Percentiles rank a stretch among this genome's conserved stretches.
Evolutionary conservation across 2,797 vertebrate genomes (phyloP).

Genomic region (Leptoclinus maculatus): DNA sequence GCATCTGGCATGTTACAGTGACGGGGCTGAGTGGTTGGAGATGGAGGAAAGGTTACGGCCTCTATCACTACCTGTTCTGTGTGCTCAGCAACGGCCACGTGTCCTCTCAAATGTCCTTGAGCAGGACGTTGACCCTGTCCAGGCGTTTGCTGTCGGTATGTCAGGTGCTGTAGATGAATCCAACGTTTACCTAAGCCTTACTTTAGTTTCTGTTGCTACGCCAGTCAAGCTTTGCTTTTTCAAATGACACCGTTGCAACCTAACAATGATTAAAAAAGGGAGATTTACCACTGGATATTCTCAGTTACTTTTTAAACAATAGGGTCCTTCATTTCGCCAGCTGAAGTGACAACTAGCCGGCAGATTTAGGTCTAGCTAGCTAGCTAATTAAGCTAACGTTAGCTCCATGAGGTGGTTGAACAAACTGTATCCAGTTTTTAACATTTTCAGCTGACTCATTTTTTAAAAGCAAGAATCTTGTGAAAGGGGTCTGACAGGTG

Average conservation of each 20-base stretch:
- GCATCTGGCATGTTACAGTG: slow-evolving; percentile 30
- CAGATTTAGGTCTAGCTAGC: neutral
- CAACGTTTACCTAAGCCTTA: neutral
- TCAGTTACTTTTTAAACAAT: neutral
- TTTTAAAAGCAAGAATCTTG: too few relatives aligned
- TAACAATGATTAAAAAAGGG: neutral
- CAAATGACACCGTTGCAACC: neutral
- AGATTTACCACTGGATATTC: neutral
- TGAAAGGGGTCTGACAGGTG: neutral
- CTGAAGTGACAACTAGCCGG: neutral
- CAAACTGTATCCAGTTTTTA: too few relatives aligned
- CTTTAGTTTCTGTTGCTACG: neutral
- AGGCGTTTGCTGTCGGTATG: neutral
- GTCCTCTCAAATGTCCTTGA: slow-evolving; percentile 41
- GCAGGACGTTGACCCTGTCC: slow-evolving; percentile 16
- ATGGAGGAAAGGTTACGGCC: slow-evolving; percentile 44
- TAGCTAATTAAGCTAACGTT: neutral
- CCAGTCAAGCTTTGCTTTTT: neutral
- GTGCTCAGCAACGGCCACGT: neutral
- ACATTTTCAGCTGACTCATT: too few relatives aligned
- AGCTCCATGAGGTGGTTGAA: neutral
- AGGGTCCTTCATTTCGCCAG: neutral
- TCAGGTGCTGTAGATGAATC: neutral
- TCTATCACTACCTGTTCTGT: neutral
- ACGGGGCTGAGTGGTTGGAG: slow-evolving; percentile 7